Conservation (phyloP, 2,888 invertebrate species). For the Saturnia pavonia region DNA sequence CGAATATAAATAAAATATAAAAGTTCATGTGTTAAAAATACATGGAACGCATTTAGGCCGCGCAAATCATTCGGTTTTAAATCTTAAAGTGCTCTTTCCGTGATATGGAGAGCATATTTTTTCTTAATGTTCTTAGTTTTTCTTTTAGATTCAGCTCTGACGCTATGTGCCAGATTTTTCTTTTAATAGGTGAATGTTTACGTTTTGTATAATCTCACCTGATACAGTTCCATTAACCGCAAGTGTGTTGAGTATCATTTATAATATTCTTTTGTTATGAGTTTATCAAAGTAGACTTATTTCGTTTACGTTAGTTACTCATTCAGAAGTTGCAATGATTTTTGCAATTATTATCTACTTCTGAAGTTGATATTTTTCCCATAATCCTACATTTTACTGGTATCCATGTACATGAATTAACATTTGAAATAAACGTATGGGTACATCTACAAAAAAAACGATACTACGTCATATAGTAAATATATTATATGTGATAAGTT, state of each 20-base stretch:
- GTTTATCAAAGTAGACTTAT: neutral
- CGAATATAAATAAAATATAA: too few relatives aligned
- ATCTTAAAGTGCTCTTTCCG: neutral
- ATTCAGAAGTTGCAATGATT: too few relatives aligned
- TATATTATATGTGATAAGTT: too few relatives aligned
- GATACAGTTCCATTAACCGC: conserved; percentile 3
- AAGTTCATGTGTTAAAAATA: neutral
- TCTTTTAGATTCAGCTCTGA: conserved; percentile 10
- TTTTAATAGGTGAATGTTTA: conserved; percentile 11
- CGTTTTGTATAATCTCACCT: neutral
- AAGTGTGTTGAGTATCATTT: neutral
- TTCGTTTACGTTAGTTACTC: neutral
- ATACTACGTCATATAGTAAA: too few relatives aligned
- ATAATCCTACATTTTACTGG: too few relatives aligned
- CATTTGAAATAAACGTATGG: too few relatives aligned
- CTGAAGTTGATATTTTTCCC: too few relatives aligned
- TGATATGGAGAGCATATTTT: neutral
- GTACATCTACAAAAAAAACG: too few relatives aligned
- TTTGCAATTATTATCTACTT: too few relatives aligned
- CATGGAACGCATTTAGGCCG: neutral
- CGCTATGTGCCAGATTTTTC: conserved; percentile 13
- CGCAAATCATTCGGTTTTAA: neutral
- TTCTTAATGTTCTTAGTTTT: conserved; percentile 10
- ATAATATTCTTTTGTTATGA: neutral
- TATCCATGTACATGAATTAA: too few relatives aligned